A percentile compares a stretch with the other conserved stretches of the same genome.
Evolutionary conservation across 2,113 vertebrate species (phyloP).

Genomic region (Chaetura pelagica): DNA sequence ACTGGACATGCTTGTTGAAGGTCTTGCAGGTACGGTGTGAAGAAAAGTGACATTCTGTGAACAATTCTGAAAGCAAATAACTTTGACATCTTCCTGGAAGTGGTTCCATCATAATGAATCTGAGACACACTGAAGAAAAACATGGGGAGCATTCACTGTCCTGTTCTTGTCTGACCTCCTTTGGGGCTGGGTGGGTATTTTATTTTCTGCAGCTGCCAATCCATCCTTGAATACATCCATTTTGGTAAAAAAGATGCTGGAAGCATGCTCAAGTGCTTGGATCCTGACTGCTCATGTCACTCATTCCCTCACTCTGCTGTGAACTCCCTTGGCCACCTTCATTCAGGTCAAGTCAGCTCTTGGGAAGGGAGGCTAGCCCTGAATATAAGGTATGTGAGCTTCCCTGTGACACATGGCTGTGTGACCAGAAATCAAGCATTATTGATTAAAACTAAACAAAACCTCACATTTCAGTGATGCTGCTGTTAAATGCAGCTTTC

Average conservation of each 20-base stretch:
- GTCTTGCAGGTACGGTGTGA: neutral
- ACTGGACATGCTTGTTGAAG: neutral
- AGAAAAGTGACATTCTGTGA: neutral
- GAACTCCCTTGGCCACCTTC: fast-evolving
- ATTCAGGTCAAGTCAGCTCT: neutral
- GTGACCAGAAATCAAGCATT: neutral
- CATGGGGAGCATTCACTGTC: neutral
- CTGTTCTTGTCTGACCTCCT: neutral
- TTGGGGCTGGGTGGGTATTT: neutral
- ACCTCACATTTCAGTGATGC: neutral
- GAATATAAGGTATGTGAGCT: neutral
- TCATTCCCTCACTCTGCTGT: neutral
- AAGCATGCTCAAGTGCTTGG: neutral
- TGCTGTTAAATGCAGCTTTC: neutral
- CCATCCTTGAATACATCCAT: neutral
- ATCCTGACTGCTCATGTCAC: neutral
- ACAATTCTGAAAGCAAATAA: neutral
- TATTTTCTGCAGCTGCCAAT: neutral
- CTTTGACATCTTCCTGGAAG: neutral
- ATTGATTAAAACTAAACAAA: neutral
- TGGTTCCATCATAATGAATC: neutral
- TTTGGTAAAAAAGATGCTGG: neutral
- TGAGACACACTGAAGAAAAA: neutral
- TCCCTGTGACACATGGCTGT: neutral
- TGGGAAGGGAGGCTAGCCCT: neutral